Percentiles rank a stretch among this genome's conserved stretches.
Conservation (phyloP, 2,797 vertebrate species). For the Phoxinus dragarum region DNA sequence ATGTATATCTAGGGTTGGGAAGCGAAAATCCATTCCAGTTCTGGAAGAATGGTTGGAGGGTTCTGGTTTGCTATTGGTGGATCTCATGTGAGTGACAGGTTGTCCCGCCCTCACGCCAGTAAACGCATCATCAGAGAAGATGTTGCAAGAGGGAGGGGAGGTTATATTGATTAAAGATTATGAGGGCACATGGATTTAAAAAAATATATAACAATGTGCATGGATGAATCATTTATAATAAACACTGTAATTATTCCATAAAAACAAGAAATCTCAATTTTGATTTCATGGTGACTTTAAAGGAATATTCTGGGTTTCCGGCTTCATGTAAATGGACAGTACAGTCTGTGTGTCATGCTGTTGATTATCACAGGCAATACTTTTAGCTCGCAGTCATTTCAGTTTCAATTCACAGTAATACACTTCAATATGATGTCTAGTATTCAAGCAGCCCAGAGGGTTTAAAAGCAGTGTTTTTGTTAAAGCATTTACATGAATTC, state of each 20-base stretch:
- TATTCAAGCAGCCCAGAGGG: not conserved
- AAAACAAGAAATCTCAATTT: not conserved
- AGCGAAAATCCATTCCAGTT: too few species aligned
- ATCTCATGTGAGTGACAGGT: not conserved
- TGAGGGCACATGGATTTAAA: not conserved
- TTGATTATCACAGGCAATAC: not conserved
- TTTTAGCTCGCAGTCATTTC: not conserved
- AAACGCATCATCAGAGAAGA: not conserved
- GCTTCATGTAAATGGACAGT: not conserved
- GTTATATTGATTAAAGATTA: not conserved
- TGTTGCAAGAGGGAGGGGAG: not conserved
- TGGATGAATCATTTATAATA: not conserved
- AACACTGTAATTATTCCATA: not conserved
- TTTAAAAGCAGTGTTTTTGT: constrained; percentile 1
- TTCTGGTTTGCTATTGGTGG: not conserved
- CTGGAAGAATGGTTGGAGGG: not conserved
- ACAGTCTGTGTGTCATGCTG: not conserved
- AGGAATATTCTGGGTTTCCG: not conserved
- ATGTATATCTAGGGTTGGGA: too few species aligned
- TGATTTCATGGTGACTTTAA: not conserved
- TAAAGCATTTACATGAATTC: not conserved
- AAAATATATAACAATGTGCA: not conserved
- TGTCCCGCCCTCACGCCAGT: not conserved
- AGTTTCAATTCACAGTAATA: not conserved
- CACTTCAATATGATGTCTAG: not conserved